Percentiles rank a stretch among this genome's conserved stretches.
These are phyloP conservation scores for Acanthurus leucopareius DNA, from an alignment of 2,797 vertebrate genomes.

Conservation along the genomic window DNA sequence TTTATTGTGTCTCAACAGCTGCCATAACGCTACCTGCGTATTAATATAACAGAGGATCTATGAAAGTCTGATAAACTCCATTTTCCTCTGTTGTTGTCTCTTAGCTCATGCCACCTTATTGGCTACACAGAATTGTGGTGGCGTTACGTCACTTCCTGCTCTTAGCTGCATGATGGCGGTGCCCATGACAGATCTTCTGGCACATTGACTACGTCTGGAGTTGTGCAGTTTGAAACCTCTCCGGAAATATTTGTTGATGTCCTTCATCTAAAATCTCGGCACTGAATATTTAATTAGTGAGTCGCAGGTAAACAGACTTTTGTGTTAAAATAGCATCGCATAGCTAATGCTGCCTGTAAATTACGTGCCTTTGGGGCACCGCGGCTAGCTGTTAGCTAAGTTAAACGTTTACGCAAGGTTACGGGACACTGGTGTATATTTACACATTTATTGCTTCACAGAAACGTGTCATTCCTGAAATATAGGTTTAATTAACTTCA, in stretches of 20 bases:
- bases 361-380: not conserved
- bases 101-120: constrained; percentile 40
- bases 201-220: constrained; percentile 66
- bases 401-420: constrained; percentile 72
- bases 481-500: not conserved
- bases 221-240: not conserved
- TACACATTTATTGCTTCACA: not conserved
- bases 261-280: not conserved
- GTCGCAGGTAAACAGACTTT: constrained; percentile 24
- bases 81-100: constrained; percentile 52
- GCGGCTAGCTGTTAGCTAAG: constrained; percentile 54
- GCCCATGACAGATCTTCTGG: constrained; percentile 48
- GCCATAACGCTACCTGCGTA: not conserved
- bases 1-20: not conserved
- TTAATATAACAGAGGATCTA: constrained; percentile 12
- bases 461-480: not conserved
- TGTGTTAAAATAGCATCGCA: not conserved
- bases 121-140: constrained; percentile 8
- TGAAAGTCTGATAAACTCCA: constrained; percentile 53
- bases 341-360: not conserved
- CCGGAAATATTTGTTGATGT: not conserved
- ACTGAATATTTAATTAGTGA: not conserved
- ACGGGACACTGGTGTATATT: constrained; percentile 23
- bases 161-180: constrained; percentile 75
- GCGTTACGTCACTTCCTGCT: constrained; percentile 68